A percentile compares a stretch with the other conserved stretches of the same genome.
These are phyloP conservation scores for Pammene aurita DNA, from an alignment of 2,888 invertebrate genomes.

Conservation along the genomic window DNA sequence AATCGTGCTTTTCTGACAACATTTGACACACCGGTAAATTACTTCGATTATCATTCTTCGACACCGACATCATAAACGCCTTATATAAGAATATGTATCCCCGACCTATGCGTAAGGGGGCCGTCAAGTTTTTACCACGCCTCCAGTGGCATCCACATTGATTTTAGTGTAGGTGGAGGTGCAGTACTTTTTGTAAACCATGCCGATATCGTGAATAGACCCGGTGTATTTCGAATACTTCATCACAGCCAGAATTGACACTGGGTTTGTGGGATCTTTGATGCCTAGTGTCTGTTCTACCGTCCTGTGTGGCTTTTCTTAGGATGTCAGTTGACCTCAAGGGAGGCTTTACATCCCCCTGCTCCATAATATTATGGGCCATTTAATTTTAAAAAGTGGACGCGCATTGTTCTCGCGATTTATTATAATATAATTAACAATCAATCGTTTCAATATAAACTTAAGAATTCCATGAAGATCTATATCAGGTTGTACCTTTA, in stretches of 20 bases:
- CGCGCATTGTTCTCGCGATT: not conserved
- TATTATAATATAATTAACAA: no score
- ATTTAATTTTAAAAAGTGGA: not conserved
- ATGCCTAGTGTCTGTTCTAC: not conserved
- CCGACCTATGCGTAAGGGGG: not conserved
- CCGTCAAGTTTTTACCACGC: not conserved
- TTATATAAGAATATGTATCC: not conserved
- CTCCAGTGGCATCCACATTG: not conserved
- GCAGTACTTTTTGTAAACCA: not conserved
- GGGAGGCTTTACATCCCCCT: not conserved
- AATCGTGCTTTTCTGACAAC: constrained; percentile 15
- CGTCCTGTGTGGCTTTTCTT: not conserved
- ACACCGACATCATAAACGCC: not conserved
- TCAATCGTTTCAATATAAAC: no score
- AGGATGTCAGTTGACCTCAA: not conserved
- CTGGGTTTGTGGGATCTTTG: not conserved
- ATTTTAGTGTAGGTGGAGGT: not conserved
- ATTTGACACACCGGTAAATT: not conserved
- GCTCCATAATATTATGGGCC: not conserved
- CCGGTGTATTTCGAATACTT: not conserved
- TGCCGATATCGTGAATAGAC: not conserved
- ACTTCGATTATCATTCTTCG: no score
- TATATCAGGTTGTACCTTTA: no score
- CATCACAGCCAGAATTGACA: not conserved
- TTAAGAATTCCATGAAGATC: no score